Evolutionary conservation across 2,888 invertebrate genomes (phyloP).

Genomic region (Poecilobothrus nobilitatus): DNA sequence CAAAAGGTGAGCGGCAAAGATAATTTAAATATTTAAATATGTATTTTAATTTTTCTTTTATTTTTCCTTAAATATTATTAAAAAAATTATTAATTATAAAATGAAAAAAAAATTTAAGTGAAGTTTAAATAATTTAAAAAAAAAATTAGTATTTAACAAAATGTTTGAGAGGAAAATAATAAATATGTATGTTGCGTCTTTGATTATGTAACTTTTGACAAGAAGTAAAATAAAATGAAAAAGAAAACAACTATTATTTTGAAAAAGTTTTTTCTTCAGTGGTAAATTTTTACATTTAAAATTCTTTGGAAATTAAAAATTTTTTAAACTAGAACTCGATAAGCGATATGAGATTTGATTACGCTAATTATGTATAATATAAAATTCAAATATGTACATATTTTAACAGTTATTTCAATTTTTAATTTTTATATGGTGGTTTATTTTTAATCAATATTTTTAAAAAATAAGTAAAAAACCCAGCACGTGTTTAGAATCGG

Average conservation of each 20-base stretch:
- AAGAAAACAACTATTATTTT: background rate
- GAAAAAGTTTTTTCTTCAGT: background rate
- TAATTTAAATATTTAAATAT: slow-evolving; percentile 15
- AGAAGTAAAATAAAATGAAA: background rate
- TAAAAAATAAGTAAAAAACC: too few species aligned
- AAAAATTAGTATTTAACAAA: background rate
- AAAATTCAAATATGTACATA: too few species aligned
- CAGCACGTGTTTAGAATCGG: too few species aligned
- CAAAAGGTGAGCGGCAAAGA: slow-evolving; percentile 31
- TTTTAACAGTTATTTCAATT: too few species aligned
- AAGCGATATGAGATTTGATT: too few species aligned
- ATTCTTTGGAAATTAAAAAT: background rate
- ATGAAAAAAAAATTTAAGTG: background rate
- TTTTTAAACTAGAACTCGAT: too few species aligned
- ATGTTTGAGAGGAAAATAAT: background rate
- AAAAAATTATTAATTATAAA: background rate
- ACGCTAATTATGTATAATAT: too few species aligned
- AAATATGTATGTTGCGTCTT: too few species aligned
- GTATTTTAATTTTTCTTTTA: slow-evolving; percentile 9
- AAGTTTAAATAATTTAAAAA: background rate
- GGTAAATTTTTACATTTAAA: background rate
- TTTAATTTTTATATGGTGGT: too few species aligned
- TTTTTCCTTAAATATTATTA: slow-evolving; percentile 8
- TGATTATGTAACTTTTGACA: too few species aligned
- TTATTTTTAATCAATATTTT: too few species aligned